Conservation (phyloP, 2,888 invertebrate species). For the Ochropleura leucogaster region DNA sequence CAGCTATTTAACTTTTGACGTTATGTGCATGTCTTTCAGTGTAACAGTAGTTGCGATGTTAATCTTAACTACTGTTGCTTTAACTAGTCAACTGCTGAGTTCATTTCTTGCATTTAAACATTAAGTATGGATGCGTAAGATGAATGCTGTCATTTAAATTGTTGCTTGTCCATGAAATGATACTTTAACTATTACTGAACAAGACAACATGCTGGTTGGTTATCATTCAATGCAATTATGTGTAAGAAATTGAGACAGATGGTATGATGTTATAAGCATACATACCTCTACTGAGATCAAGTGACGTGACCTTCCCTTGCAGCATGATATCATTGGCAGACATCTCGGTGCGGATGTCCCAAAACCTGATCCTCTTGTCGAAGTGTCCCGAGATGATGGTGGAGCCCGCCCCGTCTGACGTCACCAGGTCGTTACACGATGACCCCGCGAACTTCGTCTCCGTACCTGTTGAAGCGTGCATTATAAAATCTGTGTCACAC, state of each 20-base stretch:
- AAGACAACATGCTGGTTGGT: background rate
- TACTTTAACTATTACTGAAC: slow-evolving; percentile 29
- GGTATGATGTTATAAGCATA: slow-evolving; percentile 33
- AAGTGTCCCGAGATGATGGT: slow-evolving; percentile 99
- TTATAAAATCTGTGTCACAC: slow-evolving; percentile 52
- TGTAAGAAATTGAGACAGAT: slow-evolving; percentile 15
- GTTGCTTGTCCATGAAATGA: slow-evolving; percentile 27
- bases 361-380: slow-evolving; percentile 98
- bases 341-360: slow-evolving; percentile 98
- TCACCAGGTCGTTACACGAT: slow-evolving; percentile 98
- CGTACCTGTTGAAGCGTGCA: slow-evolving; percentile 90
- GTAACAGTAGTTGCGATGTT: slow-evolving; percentile 61
- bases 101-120: slow-evolving; percentile 46
- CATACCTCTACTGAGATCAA: slow-evolving; percentile 97
- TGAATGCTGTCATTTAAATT: slow-evolving; percentile 30
- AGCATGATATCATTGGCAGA: slow-evolving; percentile 96
- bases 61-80: slow-evolving; percentile 57
- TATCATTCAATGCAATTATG: slow-evolving; percentile 1
- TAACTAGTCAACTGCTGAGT: slow-evolving; percentile 46
- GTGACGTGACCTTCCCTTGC: slow-evolving; percentile 98
- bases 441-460: slow-evolving; percentile 99
- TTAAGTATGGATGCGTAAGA: slow-evolving; percentile 51
- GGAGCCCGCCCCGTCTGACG: slow-evolving; percentile 95
- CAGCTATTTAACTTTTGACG: slow-evolving; percentile 62
- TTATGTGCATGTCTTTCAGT: slow-evolving; percentile 49